Base-by-base conservation (phyloP, 2,888 invertebrate species). In the Rotaria sp. region DNA sequence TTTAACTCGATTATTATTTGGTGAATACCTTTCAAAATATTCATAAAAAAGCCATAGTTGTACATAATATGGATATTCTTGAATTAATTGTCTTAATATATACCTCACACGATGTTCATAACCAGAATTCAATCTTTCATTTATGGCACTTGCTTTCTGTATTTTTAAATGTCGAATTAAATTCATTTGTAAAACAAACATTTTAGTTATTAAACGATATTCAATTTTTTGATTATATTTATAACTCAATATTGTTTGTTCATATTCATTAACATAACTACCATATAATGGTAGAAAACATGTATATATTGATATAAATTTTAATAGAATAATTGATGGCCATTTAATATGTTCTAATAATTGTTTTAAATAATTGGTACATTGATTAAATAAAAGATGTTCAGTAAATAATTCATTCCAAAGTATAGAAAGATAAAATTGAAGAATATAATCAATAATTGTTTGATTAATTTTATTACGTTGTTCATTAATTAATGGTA, bases 141-240 rank as follows among this genome's bases (percentile, higher is more conserved):
- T 67, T 1, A 21, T 7, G 0, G 5, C 18, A 67, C 7, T 67
- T 5, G 67, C 67, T 45, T 45, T 24, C n/a, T 80, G 41, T 7
- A 80, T 80, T 80, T 80, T 80, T 41, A 80, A 45, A 80, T 80
- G 80, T 80, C 80, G 24, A 41, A 80, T 41, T 45, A 80, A 45
- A 80, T 45, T 45, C 41, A 15, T 41, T 45, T 45, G 11, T 13
- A 80, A 26, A 45, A 45, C 41, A 45, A 26, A 80, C 26, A 45
- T 80, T 80, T 80, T 80, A 5, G 45, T 80, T 15, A 80, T 80
- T 41, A 80, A 45, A 1, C 80, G 41, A 45, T 45, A n/a, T 80
- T 80, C 45, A n/a, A 13, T 7, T 80, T 41, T 41, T 80, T 41
- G 26, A 80, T 45, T 80, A 11, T 38, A 45, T n/a, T 80, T 24